Evolutionary conservation across 2,113 vertebrate species (phyloP).

Genomic region (Psammodynastes pulverulentus): DNA sequence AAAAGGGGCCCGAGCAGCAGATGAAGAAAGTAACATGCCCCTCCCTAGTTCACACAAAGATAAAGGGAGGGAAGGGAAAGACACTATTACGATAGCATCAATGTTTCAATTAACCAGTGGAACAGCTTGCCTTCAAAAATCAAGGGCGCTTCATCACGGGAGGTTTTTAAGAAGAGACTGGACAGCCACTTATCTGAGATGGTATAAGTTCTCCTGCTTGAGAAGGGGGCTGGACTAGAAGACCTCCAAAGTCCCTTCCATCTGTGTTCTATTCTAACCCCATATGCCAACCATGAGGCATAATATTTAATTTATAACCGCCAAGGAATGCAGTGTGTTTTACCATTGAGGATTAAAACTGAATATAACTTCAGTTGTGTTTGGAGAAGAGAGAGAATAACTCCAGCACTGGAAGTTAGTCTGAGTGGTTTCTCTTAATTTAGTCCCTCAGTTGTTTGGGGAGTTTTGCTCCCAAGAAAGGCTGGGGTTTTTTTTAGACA

Average conservation of each 20-base stretch:
- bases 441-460: slow-evolving; percentile 20
- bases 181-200: no score
- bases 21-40: background rate
- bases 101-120: background rate
- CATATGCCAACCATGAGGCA: background rate
- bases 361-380: background rate
- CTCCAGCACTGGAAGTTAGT: background rate
- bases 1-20: background rate
- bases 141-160: no score
- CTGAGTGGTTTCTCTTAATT: background rate
- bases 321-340: background rate
- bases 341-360: background rate
- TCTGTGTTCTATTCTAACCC: no score
- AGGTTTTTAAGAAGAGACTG: no score
- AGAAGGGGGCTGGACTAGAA: no score
- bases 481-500: slow-evolving; percentile 6
- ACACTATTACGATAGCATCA: background rate
- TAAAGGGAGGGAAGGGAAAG: background rate
- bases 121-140: no score
- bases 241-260: no score
- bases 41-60: background rate
- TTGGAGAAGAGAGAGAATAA: background rate
- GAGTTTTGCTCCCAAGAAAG: slow-evolving; percentile 27
- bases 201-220: no score
- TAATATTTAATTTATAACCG: background rate